Evolutionary conservation across 1,140 invertebrate species (phyloP), one percentile per base, ranked within the genome.

Genomic region (Drosophila kikkawai): DNA sequence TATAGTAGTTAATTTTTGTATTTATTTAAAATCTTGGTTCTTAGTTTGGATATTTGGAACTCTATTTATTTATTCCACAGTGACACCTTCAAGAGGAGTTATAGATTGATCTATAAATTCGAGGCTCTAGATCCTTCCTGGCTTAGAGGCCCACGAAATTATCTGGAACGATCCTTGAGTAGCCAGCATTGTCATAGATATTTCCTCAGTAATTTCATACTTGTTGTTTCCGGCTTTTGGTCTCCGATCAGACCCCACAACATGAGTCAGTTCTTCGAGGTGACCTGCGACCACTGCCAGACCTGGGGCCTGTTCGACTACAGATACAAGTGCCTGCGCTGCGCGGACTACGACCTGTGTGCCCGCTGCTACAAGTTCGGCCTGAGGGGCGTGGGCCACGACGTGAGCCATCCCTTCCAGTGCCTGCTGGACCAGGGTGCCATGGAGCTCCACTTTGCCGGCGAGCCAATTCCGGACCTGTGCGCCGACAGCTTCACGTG

Each of bases 401-500:
- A 45, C 44, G 56, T 4, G 13, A 9, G 0, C 0, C 84, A 88
- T 68, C 81, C 85, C 0, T 69, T 88, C 26, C 85, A 88, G 56
- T 90, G 85, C 15, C 56, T 88, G 5, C 45, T 88, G 58, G 78
- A 81, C 26, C 53, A 69, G 0, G 74, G 53, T 0, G 74, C 78
- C 0, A 55, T 53, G 0, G 66, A 69, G 39, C 37, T 88, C 0
- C 64, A 73, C 51, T 88, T 81, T 36, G 63, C 32, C 39, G 84
- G 81, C 7, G 81, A 81, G 9, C 37, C 39, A 1, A 63, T 84
- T 0, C 69, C 84, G 15, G 55, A 44, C 0, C 15, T 90, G n/a
- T 70, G 53, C 22, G 80, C 85, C 17, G 81, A 84, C 1, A 88
- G 84, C 64, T 88, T 85, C 59, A 90, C 85, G 0, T 88, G 84